Conservation (phyloP, 2,113 vertebrate genomes). For the Psittacus erithacus region DNA sequence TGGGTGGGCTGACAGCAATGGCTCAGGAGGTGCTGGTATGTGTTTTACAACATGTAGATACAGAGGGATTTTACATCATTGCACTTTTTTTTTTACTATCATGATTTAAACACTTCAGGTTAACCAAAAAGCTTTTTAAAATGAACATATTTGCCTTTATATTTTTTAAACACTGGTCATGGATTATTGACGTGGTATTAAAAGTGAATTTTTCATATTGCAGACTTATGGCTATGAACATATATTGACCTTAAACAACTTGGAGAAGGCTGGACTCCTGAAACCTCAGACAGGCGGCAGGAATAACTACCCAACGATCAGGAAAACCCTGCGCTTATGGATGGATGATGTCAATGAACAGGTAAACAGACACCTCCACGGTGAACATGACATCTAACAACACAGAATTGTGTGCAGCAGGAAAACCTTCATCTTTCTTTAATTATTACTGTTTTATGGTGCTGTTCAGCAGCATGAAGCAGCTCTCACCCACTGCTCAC, state of each 20-base stretch:
- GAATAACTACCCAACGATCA: conserved; percentile 95
- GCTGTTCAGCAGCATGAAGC: background rate
- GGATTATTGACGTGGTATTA: background rate
- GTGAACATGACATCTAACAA: rapidly evolving
- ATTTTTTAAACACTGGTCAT: background rate
- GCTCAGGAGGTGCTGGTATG: background rate
- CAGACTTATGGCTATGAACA: conserved; percentile 97
- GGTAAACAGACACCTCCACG: conserved; percentile 39
- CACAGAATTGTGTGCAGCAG: background rate
- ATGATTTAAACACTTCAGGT: background rate
- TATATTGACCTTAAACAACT: conserved; percentile 90
- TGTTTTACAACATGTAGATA: background rate
- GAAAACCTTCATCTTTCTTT: background rate
- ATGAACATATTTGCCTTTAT: background rate
- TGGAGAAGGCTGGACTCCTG: conserved; percentile 92
- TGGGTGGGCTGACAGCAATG: background rate
- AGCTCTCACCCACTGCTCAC: background rate
- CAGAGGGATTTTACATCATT: background rate
- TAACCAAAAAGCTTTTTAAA: background rate
- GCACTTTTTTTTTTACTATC: background rate
- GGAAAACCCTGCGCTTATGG: conserved; percentile 96
- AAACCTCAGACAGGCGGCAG: conserved; percentile 84
- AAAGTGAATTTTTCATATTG: background rate
- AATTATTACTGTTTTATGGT: rapidly evolving
- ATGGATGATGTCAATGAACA: conserved; percentile 98